Percentiles rank a stretch among this genome's conserved stretches.
Evolutionary conservation across 2,888 invertebrate genomes (phyloP).

Genomic region (Coenonympha arcania): DNA sequence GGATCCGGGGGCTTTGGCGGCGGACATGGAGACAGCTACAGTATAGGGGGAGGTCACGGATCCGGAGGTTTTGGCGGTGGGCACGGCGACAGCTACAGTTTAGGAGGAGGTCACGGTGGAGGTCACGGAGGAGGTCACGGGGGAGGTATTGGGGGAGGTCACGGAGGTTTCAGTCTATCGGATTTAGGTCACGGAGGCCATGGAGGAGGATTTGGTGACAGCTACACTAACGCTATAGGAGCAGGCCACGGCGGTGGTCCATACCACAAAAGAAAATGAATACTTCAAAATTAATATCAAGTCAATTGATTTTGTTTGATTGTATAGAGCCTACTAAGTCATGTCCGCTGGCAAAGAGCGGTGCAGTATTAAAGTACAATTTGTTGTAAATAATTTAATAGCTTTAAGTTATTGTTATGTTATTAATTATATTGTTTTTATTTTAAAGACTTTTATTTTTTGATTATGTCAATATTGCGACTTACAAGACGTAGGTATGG

Average conservation of each 20-base stretch:
- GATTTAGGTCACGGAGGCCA: constrained; percentile 31
- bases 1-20: constrained; percentile 1
- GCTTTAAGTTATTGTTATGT: constrained; percentile 57
- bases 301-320: constrained; percentile 20
- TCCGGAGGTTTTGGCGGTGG: constrained; percentile 10
- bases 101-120: constrained; percentile 12
- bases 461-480: too few species aligned
- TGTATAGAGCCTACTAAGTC: constrained; percentile 49
- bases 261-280: constrained; percentile 53
- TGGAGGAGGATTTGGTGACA: constrained; percentile 46
- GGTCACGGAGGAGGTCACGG: constrained; percentile 21
- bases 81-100: constrained; percentile 22
- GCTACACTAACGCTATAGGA: constrained; percentile 57
- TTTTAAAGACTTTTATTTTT: constrained; percentile 34
- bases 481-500: too few species aligned
- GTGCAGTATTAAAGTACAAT: constrained; percentile 38
- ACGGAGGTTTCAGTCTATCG: constrained; percentile 27
- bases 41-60: constrained; percentile 21
- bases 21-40: constrained; percentile 27
- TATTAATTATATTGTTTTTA: constrained; percentile 42
- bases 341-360: constrained; percentile 35
- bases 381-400: constrained; percentile 52
- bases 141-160: constrained; percentile 27
- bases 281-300: constrained; percentile 22
- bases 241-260: constrained; percentile 69